These are phyloP conservation scores for Griposia aprilina DNA, from an alignment of 2,888 invertebrate genomes.

Conservation along the genomic window DNA sequence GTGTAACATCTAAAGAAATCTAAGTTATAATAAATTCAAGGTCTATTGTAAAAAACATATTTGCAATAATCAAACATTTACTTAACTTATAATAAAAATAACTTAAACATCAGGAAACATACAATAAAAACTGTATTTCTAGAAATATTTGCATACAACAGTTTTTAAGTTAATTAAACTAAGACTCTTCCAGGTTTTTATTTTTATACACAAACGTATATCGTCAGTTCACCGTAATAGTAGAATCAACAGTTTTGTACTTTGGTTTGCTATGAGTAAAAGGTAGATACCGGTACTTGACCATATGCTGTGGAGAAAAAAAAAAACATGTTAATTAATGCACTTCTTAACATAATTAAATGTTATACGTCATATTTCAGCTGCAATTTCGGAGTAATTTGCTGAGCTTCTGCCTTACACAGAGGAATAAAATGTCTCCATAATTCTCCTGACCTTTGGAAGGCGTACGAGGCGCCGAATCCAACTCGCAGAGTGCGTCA, in stretches of 20 bases:
- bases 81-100: conserved; percentile 64
- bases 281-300: conserved; percentile 99
- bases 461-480: background rate
- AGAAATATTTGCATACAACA: conserved; percentile 88
- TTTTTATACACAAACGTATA: conserved; percentile 66
- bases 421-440: background rate
- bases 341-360: background rate
- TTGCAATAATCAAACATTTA: conserved; percentile 63
- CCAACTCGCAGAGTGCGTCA: background rate
- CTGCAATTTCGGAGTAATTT: background rate
- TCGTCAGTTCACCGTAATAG: conserved; percentile 86
- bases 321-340: conserved; percentile 62
- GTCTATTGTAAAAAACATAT: conserved; percentile 52
- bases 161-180: conserved; percentile 85
- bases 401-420: too few species aligned
- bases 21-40: background rate
- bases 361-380: background rate
- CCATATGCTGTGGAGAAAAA: conserved; percentile 97
- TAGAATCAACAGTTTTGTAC: conserved; percentile 92
- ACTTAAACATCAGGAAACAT: conserved; percentile 82
- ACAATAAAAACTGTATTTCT: conserved; percentile 89
- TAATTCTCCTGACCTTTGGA: background rate
- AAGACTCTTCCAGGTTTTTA: conserved; percentile 76
- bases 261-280: conserved; percentile 99
- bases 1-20: background rate